These are phyloP conservation scores for Sciurus niger DNA, from an alignment of 2,113 vertebrate genomes.

Conservation along the genomic window DNA sequence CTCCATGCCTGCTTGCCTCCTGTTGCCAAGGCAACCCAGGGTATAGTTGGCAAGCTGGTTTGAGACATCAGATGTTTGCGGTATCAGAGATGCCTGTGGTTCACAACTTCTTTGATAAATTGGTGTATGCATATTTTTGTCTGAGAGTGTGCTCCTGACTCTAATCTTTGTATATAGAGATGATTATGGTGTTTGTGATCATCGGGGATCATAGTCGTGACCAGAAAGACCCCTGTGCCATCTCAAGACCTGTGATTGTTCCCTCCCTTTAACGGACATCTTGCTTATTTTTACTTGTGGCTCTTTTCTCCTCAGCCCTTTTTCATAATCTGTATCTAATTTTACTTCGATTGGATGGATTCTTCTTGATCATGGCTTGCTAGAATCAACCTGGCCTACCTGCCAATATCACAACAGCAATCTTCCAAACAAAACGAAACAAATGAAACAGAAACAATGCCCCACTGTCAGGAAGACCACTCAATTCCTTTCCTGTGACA, in stretches of 20 bases:
- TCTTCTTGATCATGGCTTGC: background rate
- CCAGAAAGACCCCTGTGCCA: background rate
- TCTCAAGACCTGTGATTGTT: background rate
- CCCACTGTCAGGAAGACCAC: background rate
- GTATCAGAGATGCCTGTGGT: conserved; percentile 55
- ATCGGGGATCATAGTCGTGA: background rate
- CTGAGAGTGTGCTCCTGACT: background rate
- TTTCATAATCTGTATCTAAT: background rate
- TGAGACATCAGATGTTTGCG: conserved; percentile 8
- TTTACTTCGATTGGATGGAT: background rate
- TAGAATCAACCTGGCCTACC: background rate
- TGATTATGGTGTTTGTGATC: background rate
- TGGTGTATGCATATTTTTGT: background rate
- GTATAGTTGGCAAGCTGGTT: conserved; percentile 13
- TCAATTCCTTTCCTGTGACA: background rate
- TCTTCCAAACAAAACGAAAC: background rate
- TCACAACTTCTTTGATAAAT: conserved; percentile 58
- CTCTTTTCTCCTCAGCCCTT: background rate
- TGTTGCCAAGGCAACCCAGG: conserved; percentile 75
- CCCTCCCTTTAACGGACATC: background rate
- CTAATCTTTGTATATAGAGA: background rate
- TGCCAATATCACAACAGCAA: background rate
- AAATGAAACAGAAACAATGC: background rate
- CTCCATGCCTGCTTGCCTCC: conserved; percentile 61
- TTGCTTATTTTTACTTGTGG: background rate